Evolutionary conservation across 2,797 vertebrate species (phyloP).

Genomic region (Onychomys leucogaster): DNA sequence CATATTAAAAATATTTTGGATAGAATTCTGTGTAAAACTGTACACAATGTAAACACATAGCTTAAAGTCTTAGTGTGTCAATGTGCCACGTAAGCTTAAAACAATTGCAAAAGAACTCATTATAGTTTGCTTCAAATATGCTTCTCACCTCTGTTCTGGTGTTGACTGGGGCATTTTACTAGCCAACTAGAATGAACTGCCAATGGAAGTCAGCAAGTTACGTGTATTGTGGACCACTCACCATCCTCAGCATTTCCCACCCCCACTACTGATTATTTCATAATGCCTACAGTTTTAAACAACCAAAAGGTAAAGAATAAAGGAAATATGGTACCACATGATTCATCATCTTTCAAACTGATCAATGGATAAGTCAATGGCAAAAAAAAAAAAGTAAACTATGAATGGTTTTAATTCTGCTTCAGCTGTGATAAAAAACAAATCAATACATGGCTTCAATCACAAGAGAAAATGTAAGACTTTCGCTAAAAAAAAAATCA

Average conservation of each 20-base stretch:
- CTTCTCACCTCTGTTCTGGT: neutral
- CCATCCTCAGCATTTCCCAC: neutral
- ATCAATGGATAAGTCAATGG: slow-evolving; percentile 14
- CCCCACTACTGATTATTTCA: slow-evolving; percentile 15
- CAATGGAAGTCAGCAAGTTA: neutral
- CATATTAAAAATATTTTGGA: slow-evolving; percentile 12
- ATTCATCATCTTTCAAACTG: slow-evolving; percentile 35
- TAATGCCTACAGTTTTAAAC: neutral
- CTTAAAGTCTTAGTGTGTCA: slow-evolving; percentile 21
- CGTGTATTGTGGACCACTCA: neutral
- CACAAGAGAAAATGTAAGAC: slow-evolving; percentile 5
- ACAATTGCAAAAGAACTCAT: slow-evolving; percentile 34
- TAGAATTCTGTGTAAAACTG: neutral
- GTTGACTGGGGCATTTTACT: neutral
- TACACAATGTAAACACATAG: neutral
- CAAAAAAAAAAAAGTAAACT: slow-evolving; percentile 28
- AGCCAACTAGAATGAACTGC: neutral
- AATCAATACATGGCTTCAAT: slow-evolving; percentile 40
- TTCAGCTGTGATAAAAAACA: slow-evolving; percentile 46
- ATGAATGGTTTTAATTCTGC: slow-evolving; percentile 42
- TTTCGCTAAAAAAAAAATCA: slow-evolving; percentile 7
- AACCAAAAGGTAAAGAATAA: neutral
- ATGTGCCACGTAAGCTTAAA: neutral
- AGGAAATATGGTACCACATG: neutral
- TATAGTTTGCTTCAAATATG: neutral